These are phyloP conservation scores for Ochropacha duplaris DNA, from an alignment of 2,888 invertebrate genomes.

Conservation along the genomic window DNA sequence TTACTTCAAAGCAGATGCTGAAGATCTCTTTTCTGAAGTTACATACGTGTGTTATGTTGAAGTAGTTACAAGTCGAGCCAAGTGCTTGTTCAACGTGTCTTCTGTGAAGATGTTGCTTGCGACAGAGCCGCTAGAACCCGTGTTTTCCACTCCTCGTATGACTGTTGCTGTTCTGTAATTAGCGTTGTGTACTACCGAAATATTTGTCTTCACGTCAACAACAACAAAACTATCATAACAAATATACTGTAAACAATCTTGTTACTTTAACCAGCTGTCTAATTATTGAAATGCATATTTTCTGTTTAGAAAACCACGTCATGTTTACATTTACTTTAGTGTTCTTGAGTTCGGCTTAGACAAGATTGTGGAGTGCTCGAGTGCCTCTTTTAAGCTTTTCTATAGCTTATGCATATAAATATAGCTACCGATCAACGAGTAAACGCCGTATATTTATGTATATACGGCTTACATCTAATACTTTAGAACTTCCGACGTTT, in stretches of 20 bases:
- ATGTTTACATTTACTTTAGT: constrained; percentile 38
- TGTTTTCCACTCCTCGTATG: background rate
- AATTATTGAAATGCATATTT: constrained; percentile 15
- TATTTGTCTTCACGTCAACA: constrained; percentile 1
- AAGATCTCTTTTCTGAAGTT: constrained; percentile 51
- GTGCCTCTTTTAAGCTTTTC: constrained; percentile 28
- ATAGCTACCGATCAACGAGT: constrained; percentile 4
- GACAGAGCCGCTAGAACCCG: constrained; percentile 18
- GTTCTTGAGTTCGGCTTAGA: constrained; percentile 29
- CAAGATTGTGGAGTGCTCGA: constrained; percentile 37
- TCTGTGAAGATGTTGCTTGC: constrained; percentile 52
- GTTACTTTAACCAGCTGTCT: constrained; percentile 25
- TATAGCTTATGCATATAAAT: constrained; percentile 25
- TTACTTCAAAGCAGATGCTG: constrained; percentile 38
- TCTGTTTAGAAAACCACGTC: constrained; percentile 30
- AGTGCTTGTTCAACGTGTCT: constrained; percentile 78
- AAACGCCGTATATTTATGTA: background rate
- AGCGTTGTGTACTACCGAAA: constrained; percentile 5
- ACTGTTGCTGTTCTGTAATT: constrained; percentile 8
- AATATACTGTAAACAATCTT: constrained; percentile 12
- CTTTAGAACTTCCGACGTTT: too few species aligned
- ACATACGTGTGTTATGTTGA: constrained; percentile 59
- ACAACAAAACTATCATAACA: background rate
- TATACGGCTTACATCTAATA: background rate
- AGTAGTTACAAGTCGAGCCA: constrained; percentile 43